Base-by-base conservation (phyloP, 2,888 invertebrate genomes). In the Invenusta paracnida region DNA sequence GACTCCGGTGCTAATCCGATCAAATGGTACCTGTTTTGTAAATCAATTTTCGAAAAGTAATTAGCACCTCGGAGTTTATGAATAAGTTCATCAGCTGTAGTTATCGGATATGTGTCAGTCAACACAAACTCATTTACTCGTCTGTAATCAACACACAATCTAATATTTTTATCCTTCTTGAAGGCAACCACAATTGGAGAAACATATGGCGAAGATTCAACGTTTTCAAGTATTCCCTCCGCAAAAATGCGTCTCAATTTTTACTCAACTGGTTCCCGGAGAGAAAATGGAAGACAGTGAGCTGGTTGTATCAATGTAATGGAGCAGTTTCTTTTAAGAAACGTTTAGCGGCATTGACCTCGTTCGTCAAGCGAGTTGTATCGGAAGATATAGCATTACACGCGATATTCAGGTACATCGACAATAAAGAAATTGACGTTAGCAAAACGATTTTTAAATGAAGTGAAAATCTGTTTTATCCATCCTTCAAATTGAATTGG, bases 61-160 rank as follows among this genome's bases (percentile, higher is more conserved):
- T 82, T 82, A 29, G 82, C 82, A 28, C 23, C 48, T 31, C n/a
- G 5, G 30, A 82, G 2, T 30, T 82, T 29, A 25, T 17, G 5
- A 2, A 82, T 28, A 5, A 82, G 48, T 82, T 82, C 82, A 82
- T 82, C 82, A 17, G 25, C 30, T 17, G 82, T 82, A 5, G 82
- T 5, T 23, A 82, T 30, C 11, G 13, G 13, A 31, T 82, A 31
- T 82, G 5, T 5, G 27, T 31, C 82, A 2, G 27, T 29, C 2
- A 31, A 17, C n/a, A 82, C 2, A 5, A 2, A 2, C 2, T 2
- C 30, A 82, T 82, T 82, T 2, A 13, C 29, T 82, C 29, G 5
- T 17, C 82, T 5, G 2, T 30, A 82, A 82, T 82, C 82, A 11
- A 82, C 48, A 31, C 82, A 82, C 48, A 82, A 25, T 2, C 82